These are phyloP conservation scores for Gambusia affinis DNA, from an alignment of 2,113 vertebrate species.

Conservation along the genomic window DNA sequence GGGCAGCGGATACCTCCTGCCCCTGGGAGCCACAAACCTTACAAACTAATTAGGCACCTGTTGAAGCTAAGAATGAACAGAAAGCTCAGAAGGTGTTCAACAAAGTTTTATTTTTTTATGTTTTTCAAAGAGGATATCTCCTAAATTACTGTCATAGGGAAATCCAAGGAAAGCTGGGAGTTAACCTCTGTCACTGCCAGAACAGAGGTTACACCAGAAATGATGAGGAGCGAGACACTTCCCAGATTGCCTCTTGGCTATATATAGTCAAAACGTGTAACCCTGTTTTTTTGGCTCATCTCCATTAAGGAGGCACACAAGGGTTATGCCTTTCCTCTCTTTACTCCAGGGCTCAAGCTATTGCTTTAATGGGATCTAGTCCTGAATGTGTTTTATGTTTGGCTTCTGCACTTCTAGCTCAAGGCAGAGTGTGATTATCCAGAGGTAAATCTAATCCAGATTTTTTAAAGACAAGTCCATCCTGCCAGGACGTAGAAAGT, in stretches of 20 bases:
- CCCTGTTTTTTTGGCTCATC: constrained; percentile 32
- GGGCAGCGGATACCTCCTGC: constrained; percentile 43
- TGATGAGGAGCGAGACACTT: constrained; percentile 28
- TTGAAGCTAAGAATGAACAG: constrained; percentile 60
- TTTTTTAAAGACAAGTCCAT: constrained; percentile 27
- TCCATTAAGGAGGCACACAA: constrained; percentile 40
- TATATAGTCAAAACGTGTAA: constrained; percentile 47
- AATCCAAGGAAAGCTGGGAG: constrained; percentile 13
- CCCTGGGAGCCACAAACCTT: constrained; percentile 49
- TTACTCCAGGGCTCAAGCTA: constrained; percentile 36
- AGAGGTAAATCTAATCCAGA: constrained; percentile 50
- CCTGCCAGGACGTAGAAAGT: constrained; percentile 30
- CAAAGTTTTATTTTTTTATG: constrained; percentile 30
- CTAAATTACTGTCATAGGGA: constrained; percentile 41
- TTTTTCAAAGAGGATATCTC: constrained; percentile 8
- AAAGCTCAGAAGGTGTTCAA: constrained; percentile 19
- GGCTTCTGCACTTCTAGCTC: constrained; percentile 39
- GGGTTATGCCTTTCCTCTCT: constrained; percentile 45
- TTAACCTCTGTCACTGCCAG: constrained; percentile 26
- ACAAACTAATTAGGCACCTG: constrained; percentile 78
- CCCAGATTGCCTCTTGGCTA: constrained; percentile 42
- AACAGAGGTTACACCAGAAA: constrained; percentile 16
- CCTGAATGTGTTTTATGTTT: constrained; percentile 58
- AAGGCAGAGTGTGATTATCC: constrained; percentile 52
- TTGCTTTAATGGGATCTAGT: constrained; percentile 58